Conservation (phyloP, 1,140 invertebrate genomes). For the Drosophila parabipectinata region DNA sequence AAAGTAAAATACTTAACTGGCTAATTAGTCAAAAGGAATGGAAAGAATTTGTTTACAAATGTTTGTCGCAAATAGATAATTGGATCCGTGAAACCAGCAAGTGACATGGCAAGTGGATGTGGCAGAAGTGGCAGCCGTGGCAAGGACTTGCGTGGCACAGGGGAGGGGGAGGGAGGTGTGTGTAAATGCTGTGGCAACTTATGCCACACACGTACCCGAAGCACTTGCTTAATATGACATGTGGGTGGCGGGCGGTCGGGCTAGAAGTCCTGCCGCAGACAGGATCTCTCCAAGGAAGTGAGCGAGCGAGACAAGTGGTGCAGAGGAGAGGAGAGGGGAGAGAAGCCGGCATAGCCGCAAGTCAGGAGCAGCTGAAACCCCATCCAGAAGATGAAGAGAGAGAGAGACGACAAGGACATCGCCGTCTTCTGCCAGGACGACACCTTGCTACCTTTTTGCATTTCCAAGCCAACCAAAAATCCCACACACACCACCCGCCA, state of each 20-base stretch:
- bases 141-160: background rate
- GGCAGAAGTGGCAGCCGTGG: constrained; percentile 4
- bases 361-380: constrained; percentile 45
- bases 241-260: constrained; percentile 21
- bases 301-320: background rate
- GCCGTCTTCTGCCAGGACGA: constrained; percentile 10
- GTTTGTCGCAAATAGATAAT: constrained; percentile 47
- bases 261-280: constrained; percentile 46
- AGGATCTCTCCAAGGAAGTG: constrained; percentile 49
- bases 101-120: background rate
- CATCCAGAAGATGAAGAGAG: background rate
- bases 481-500: background rate
- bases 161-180: constrained; percentile 24
- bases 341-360: constrained; percentile 53
- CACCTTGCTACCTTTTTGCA: constrained; percentile 12
- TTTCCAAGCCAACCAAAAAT: constrained; percentile 6
- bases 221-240: constrained; percentile 77
- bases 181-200: constrained; percentile 74
- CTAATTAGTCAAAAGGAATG: constrained; percentile 50
- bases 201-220: constrained; percentile 69
- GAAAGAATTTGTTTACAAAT: constrained; percentile 39
- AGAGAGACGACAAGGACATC: constrained; percentile 12
- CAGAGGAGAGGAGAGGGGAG: background rate
- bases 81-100: constrained; percentile 2
- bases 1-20: constrained; percentile 14